These are phyloP conservation scores for Listronotus oregonensis DNA, from an alignment of 1,140 invertebrate species.

Conservation along the genomic window DNA sequence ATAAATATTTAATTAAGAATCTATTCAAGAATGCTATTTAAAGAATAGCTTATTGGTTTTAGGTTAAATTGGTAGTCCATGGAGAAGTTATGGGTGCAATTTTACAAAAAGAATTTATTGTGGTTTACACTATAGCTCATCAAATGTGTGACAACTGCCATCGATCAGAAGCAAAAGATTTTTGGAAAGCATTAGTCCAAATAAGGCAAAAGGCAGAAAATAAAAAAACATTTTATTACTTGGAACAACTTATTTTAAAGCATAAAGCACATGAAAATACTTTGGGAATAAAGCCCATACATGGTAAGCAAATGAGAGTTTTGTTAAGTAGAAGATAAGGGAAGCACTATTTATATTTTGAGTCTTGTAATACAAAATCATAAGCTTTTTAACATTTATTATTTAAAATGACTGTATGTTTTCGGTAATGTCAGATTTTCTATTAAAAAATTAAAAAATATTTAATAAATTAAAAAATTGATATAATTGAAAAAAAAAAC, in stretches of 20 bases:
- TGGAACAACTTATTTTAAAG: conserved; percentile 97
- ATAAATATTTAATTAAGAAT: too few relatives aligned
- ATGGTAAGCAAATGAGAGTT: conserved; percentile 65
- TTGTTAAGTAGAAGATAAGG: too few relatives aligned
- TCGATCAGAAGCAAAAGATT: conserved; percentile 95
- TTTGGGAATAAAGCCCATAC: conserved; percentile 90
- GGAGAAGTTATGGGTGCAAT: conserved; percentile 87
- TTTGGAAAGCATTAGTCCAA: conserved; percentile 92
- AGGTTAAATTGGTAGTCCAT: conserved; percentile 96
- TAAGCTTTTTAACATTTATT: too few relatives aligned
- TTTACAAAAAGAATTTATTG: conserved; percentile 89
- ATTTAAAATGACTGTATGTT: too few relatives aligned
- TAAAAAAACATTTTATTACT: conserved; percentile 97
- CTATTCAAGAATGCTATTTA: too few relatives aligned
- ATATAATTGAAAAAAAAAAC: too few relatives aligned
- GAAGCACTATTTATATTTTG: too few relatives aligned
- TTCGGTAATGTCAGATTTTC: too few relatives aligned
- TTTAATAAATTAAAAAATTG: too few relatives aligned
- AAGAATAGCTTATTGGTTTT: conserved; percentile 23
- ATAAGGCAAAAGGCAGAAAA: conserved; percentile 86
- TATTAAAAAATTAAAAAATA: too few relatives aligned
- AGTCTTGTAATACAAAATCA: too few relatives aligned
- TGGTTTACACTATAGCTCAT: conserved; percentile 89
- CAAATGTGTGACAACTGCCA: conserved; percentile 99
- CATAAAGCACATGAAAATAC: conserved; percentile 91